phyloP scores from a whole-genome alignment of 1,140 invertebrate genomes.

The Cotesia vestalis region DNA sequence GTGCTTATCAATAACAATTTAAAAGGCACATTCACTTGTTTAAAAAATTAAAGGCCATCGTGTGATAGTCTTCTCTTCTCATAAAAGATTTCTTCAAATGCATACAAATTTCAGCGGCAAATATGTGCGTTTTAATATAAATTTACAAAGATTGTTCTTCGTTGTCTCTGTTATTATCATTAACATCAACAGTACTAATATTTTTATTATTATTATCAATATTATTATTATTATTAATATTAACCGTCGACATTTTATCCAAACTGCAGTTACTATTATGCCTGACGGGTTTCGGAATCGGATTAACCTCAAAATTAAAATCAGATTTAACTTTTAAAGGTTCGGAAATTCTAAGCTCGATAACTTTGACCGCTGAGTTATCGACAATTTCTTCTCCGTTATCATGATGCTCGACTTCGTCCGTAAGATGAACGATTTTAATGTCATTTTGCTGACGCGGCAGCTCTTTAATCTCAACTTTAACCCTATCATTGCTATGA shows the following conservation, averaged over 20 bases:
- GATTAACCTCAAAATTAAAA: slow-evolving; percentile 47
- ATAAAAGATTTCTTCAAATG: too few species aligned
- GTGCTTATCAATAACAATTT: too few species aligned
- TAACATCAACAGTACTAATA: background rate
- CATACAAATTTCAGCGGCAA: too few species aligned
- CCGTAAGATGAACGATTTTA: slow-evolving; percentile 52
- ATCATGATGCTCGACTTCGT: slow-evolving; percentile 37
- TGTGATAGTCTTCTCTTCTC: too few species aligned
- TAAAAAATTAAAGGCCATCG: too few species aligned
- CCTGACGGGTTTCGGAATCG: slow-evolving; percentile 52
- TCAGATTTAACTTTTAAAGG: slow-evolving; percentile 53
- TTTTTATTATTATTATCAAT: background rate
- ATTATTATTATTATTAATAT: slow-evolving; percentile 19
- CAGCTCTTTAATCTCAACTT: slow-evolving; percentile 55
- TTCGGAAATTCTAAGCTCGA: slow-evolving; percentile 60
- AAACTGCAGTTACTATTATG: slow-evolving; percentile 39
- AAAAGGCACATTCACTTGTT: too few species aligned
- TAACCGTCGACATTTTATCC: background rate
- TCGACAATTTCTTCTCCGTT: background rate
- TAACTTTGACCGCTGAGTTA: slow-evolving; percentile 52
- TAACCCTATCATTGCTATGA: slow-evolving; percentile 44
- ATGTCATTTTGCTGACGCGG: slow-evolving; percentile 56
- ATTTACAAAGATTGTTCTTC: slow-evolving; percentile 2
- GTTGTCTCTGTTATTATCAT: background rate
- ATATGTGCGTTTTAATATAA: too few species aligned